Evolutionary conservation across 1,140 invertebrate genomes (phyloP).

Genomic region (Cydia strobilella): DNA sequence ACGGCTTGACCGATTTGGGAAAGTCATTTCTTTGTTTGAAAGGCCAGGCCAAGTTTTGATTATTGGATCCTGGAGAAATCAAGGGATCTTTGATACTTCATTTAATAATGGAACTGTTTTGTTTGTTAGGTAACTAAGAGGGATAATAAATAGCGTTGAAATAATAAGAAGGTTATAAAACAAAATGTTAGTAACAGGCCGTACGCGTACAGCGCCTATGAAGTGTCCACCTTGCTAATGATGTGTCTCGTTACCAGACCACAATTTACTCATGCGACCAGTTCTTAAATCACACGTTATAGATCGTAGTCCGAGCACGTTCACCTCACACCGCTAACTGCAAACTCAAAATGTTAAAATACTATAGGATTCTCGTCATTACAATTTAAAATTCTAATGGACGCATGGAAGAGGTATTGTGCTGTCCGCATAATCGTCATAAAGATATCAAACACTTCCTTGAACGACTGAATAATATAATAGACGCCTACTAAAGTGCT

Average conservation of each 20-base stretch:
- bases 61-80: no score
- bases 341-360: slow-evolving; percentile 21
- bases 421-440: slow-evolving; percentile 26
- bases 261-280: slow-evolving; percentile 1
- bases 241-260: slow-evolving; percentile 7
- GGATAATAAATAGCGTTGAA: no score
- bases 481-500: slow-evolving; percentile 13
- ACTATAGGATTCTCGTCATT: slow-evolving; percentile 20
- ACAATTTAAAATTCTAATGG: slow-evolving; percentile 24
- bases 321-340: slow-evolving; percentile 24
- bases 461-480: slow-evolving; percentile 1
- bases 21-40: no score
- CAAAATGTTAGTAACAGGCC: background rate
- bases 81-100: no score
- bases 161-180: no score
- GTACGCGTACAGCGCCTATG: background rate
- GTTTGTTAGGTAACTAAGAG: no score
- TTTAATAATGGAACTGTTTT: no score
- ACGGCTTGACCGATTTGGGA: no score
- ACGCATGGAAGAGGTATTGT: slow-evolving; percentile 22
- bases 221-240: slow-evolving; percentile 16
- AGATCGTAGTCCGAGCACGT: slow-evolving; percentile 2
- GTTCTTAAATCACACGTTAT: slow-evolving; percentile 2
- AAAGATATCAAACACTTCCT: slow-evolving; percentile 31
- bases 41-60: no score